Base-by-base conservation (phyloP, 2,888 invertebrate genomes). In the Marronus borbonicus region DNA sequence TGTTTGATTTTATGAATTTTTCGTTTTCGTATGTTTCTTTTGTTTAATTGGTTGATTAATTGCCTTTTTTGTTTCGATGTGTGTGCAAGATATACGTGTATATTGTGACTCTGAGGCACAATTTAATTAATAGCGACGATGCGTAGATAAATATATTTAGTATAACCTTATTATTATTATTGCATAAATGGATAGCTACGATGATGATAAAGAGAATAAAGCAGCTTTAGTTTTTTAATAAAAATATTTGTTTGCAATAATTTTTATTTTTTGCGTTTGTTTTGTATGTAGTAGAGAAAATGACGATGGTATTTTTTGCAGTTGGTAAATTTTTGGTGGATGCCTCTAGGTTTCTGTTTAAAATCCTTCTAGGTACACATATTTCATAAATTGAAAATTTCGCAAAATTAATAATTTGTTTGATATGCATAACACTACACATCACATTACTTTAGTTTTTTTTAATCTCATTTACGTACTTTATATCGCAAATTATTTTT, bases 141-240 rank as follows among this genome's bases (percentile, higher is more conserved):
- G 24, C 31, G 24, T 62, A 62, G 28, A 31, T 62, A 62, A 62
- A 55, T 17, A 17, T 55, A 17, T 55, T 55, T 12, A 55, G 55
- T 55, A 55, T 55, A 65, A 44, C 44, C 44, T 44, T 44, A 44
- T 66, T 66, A 66, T 66, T 66, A 66, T 66, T 66, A 66, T 39
- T 17, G 44, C 39, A 44, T 66, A 39, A 74, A 62, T 74, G 24
- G 52, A 62, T 74, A 68, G 39, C 10, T 65, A 65, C 65, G 65
- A 68, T 14, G 55, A 39, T 39, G 12, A 44, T 44, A 44, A 44
- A 68, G 17, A 58, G 39, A 66, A 66, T 76, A 76, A 66, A 77
- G 77, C 77, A 77, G 77, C 77, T 77, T 77, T 77, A 77, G 60
- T 76, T 76, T 65, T 68, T 68, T 58, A 58, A 60, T 31, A 17